Conservation (phyloP, 2,113 vertebrate genomes). For the Pollachius pollachius region DNA sequence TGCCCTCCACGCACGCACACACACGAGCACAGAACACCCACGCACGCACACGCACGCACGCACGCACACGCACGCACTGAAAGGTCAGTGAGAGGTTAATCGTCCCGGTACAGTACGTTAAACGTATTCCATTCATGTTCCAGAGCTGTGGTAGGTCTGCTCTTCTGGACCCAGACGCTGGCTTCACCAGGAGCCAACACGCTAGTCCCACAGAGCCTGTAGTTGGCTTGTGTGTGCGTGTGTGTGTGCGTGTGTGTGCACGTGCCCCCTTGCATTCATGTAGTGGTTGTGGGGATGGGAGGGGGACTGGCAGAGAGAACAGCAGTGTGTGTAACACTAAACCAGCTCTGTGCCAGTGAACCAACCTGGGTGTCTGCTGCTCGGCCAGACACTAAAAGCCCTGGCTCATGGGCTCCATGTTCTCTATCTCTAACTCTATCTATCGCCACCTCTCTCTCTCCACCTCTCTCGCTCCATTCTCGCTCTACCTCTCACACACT, state of each 20-base stretch:
- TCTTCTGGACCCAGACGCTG: constrained; percentile 58
- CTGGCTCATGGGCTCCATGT: constrained; percentile 37
- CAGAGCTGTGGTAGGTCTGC: constrained; percentile 37
- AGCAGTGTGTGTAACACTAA: constrained; percentile 66
- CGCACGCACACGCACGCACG: constrained; percentile 18
- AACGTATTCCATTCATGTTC: constrained; percentile 9
- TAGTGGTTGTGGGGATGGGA: neutral
- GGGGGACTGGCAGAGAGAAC: constrained; percentile 57
- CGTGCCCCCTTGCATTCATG: constrained; percentile 22
- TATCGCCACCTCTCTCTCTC: neutral
- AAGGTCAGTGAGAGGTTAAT: no score
- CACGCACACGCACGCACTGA: neutral
- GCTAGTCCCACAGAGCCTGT: constrained; percentile 63
- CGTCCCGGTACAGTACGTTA: no score
- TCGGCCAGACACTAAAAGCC: constrained; percentile 52
- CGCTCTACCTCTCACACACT: constrained; percentile 13
- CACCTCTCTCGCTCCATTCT: neutral
- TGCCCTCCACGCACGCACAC: constrained; percentile 39
- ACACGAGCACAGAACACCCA: constrained; percentile 55
- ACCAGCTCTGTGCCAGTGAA: constrained; percentile 60
- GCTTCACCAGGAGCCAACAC: constrained; percentile 62
- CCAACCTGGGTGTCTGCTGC: constrained; percentile 51
- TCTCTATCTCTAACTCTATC: constrained; percentile 10
- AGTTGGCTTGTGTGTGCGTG: constrained; percentile 65
- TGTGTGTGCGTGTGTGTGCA: constrained; percentile 22